Evolutionary conservation across 2,888 invertebrate genomes (phyloP), one percentile per base, ranked within the genome.

Genomic region (Spatulosminthurus flaviceps): DNA sequence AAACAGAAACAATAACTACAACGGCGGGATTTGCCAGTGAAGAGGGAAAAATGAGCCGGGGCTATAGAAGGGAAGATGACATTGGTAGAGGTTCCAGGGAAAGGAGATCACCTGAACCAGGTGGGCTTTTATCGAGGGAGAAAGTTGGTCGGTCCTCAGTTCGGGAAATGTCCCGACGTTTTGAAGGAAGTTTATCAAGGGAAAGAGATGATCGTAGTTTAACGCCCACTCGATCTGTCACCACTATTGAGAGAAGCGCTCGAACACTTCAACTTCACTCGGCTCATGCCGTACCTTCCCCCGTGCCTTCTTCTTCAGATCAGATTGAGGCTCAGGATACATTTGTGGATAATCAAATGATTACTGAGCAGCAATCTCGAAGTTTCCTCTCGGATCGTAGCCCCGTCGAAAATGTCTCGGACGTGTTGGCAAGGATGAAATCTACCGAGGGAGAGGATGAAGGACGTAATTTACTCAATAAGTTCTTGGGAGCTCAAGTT

Each of bases 401-500:
- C 21, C 92, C 92, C 86, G 92, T 94, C 75, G 91, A 92, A 4
- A 92, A 92, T 2, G 92, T 94, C 0, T 91, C 92, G 86, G 94
- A 94, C 86, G 92, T 93, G 21, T 89, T 94, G 77, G 90, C 91
- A 5, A 90, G 94, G 84, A 94, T 94, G 94, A 93, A 93, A 86
- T 92, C 92, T 84, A 92, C 92, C 86, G 90, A 91, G 84, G 92
- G 92, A 92, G 83, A 86, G 83, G 85, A 85, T 69, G 84, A 83
- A 29, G 85, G 86, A 5, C 91, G 93, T 78, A 92, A 92, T 81
- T 89, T 94, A 85, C 90, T 94, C 75, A 94, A 94, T 89, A 94
- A 94, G 89, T 94, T 94, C 89, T 90, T 94, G 75, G 94, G 94
- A 79, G 93, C 94, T 82, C 92, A 93, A 86, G 93, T 94, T 24